Percentiles rank a stretch among this genome's conserved stretches.
Conservation (phyloP, 2,797 vertebrate genomes). For the Scyliorhinus canicula region DNA sequence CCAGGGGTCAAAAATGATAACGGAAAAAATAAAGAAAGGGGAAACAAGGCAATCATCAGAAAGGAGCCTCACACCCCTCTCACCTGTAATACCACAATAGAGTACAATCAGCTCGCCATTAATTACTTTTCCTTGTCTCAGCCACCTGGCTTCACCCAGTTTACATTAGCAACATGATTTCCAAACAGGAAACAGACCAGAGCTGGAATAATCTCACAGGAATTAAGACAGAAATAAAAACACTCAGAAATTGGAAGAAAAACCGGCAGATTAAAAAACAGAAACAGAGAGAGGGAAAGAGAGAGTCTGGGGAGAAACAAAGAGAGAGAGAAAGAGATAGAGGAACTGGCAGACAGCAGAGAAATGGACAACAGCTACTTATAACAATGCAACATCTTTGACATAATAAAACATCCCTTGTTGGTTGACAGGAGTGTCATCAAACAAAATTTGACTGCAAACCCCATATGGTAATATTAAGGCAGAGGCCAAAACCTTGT, state of each 20-base stretch:
- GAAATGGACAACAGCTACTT: background rate
- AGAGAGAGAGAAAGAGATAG: background rate
- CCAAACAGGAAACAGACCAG: background rate
- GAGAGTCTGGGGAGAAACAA: background rate
- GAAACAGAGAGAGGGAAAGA: background rate
- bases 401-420: too few relatives aligned
- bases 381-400: too few relatives aligned
- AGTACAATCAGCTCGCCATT: background rate
- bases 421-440: too few relatives aligned
- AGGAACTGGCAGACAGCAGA: background rate
- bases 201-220: background rate
- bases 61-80: too few relatives aligned
- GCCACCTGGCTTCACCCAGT: background rate
- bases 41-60: too few relatives aligned
- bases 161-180: background rate
- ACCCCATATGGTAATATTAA: too few relatives aligned
- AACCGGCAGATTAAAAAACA: too few relatives aligned
- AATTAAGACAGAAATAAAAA: background rate
- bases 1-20: too few relatives aligned
- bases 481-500: too few relatives aligned
- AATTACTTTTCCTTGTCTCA: background rate
- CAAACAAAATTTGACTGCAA: too few relatives aligned
- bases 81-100: background rate
- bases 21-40: too few relatives aligned
- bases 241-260: background rate